Conservation (phyloP, 2,797 vertebrate genomes). For the Sarcoramphus papa region DNA sequence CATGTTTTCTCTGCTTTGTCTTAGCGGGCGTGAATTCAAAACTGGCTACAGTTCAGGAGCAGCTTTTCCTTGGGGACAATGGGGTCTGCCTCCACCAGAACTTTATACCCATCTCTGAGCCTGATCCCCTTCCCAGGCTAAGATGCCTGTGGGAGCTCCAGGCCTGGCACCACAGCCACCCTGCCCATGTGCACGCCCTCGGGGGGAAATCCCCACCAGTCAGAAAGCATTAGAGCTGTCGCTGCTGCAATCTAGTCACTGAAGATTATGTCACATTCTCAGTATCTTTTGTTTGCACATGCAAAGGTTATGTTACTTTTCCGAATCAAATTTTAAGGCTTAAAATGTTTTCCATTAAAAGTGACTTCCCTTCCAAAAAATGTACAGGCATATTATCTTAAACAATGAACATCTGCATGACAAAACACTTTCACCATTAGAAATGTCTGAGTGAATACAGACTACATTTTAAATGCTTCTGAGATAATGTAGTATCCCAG, state of each 20-base stretch:
- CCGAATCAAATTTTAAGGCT: not conserved
- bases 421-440: not conserved
- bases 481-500: not conserved
- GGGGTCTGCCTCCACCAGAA: not conserved
- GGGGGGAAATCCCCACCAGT: rapidly evolving
- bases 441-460: not conserved
- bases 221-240: not conserved
- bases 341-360: not conserved
- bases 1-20: not conserved
- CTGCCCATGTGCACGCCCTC: not conserved
- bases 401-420: not conserved
- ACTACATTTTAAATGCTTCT: not conserved
- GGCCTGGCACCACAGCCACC: not conserved
- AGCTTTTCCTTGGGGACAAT: not conserved
- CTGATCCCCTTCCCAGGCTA: rapidly evolving
- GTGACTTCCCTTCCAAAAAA: not conserved
- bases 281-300: not conserved
- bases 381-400: not conserved
- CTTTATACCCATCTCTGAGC: not conserved
- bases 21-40: not conserved
- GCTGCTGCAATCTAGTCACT: not conserved
- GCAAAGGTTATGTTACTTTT: not conserved
- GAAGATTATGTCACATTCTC: not conserved
- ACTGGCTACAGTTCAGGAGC: not conserved
- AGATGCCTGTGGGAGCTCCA: not conserved